A percentile compares a stretch with the other conserved stretches of the same genome.
These are phyloP conservation scores for Ceratoteleas bidentatus DNA, from an alignment of 1,140 invertebrate species.

Conservation along the genomic window DNA sequence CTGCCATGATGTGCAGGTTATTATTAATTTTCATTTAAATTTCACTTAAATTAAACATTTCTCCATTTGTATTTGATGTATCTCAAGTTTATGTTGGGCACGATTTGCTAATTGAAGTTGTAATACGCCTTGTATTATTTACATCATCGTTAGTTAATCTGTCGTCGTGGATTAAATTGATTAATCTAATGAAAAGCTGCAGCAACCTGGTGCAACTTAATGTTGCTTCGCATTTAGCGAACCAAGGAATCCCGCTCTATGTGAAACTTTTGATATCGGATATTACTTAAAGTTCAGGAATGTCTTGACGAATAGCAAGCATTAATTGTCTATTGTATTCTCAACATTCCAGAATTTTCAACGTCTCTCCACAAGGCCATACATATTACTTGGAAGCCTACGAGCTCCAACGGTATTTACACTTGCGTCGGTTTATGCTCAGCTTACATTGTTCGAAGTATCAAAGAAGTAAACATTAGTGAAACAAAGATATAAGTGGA, in stretches of 20 bases:
- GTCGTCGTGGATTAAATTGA: not conserved
- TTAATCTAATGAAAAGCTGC: not conserved
- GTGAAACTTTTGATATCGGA: conserved; percentile 31
- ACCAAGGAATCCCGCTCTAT: conserved; percentile 7
- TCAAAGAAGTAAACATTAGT: conserved; percentile 6
- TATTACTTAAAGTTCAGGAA: conserved; percentile 33
- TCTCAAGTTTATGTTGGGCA: no score
- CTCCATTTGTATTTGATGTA: no score
- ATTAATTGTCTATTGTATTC: conserved; percentile 48
- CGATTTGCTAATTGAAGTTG: no score
- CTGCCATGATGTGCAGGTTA: no score
- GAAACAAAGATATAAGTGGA: no score
- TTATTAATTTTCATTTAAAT: no score
- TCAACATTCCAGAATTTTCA: conserved; percentile 27
- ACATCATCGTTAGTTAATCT: no score
- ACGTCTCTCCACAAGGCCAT: conserved; percentile 19
- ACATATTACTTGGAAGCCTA: conserved; percentile 15
- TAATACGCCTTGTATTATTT: no score
- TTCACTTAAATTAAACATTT: no score
- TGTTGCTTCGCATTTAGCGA: conserved; percentile 16
- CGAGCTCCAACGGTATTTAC: conserved; percentile 12
- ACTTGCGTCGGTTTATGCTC: conserved; percentile 27
- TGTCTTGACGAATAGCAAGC: conserved; percentile 35
- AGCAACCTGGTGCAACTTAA: not conserved
- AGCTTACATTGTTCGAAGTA: conserved; percentile 2